A percentile compares a stretch with the other conserved stretches of the same genome.
These are phyloP conservation scores for Epirrhoe tristata DNA, from an alignment of 2,888 invertebrate species.

Conservation along the genomic window DNA sequence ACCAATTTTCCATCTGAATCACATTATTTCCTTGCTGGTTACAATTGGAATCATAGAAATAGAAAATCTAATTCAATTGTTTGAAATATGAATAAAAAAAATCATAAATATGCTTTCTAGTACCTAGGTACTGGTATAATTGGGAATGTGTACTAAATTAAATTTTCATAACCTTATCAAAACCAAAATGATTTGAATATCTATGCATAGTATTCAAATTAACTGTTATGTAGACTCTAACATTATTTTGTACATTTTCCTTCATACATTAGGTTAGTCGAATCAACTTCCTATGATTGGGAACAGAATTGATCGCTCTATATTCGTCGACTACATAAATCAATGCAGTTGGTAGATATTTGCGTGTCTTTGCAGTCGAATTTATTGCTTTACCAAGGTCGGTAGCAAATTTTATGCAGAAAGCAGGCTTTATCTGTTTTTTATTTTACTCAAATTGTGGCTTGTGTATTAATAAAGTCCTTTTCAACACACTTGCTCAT, in stretches of 20 bases:
- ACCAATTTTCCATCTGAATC: constrained; percentile 53
- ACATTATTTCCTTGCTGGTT: constrained; percentile 10
- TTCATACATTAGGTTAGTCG: constrained; percentile 15
- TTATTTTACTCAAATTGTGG: background rate
- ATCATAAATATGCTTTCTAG: no score
- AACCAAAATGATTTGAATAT: no score
- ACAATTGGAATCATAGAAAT: background rate
- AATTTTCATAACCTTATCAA: no score
- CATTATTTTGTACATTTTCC: background rate
- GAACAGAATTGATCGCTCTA: constrained; percentile 60
- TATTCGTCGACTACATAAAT: constrained; percentile 61
- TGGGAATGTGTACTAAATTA: no score
- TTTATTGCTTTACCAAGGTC: constrained; percentile 74
- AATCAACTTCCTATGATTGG: constrained; percentile 36
- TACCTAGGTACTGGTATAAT: no score
- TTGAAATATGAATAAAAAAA: no score
- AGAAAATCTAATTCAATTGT: background rate
- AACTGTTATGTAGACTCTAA: no score
- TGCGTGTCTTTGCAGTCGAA: constrained; percentile 75
- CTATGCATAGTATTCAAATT: no score
- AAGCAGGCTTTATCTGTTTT: constrained; percentile 2
- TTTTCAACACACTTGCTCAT: no score
- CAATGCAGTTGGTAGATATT: constrained; percentile 75
- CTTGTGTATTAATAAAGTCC: background rate
- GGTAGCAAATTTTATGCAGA: constrained; percentile 39